phyloP scores from a whole-genome alignment of 2,888 invertebrate genomes.

The Myathropa florea region DNA sequence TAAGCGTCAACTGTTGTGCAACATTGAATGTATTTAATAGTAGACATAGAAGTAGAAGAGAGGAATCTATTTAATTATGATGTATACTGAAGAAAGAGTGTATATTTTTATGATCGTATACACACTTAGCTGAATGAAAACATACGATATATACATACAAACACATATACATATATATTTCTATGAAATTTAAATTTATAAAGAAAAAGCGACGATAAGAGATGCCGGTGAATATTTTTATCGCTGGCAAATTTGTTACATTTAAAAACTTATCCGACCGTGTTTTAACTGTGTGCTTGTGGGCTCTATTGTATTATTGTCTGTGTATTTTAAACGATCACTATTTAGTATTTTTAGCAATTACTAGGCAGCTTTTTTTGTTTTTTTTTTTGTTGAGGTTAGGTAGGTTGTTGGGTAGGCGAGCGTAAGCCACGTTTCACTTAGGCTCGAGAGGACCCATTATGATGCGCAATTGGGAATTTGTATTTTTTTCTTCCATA shows the following conservation, averaged over 20 bases:
- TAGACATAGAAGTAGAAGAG: constrained; percentile 34
- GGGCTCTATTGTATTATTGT: constrained; percentile 1
- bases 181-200: constrained; percentile 61
- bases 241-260: constrained; percentile 1
- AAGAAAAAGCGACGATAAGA: neutral
- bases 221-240: constrained; percentile 17
- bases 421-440: no score
- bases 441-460: no score
- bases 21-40: constrained; percentile 60
- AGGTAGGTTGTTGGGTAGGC: no score
- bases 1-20: constrained; percentile 69
- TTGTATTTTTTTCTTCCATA: no score
- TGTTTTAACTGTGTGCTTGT: neutral
- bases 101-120: constrained; percentile 57
- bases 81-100: constrained; percentile 21
- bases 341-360: neutral
- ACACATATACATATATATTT: constrained; percentile 59
- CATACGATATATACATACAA: constrained; percentile 22
- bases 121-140: constrained; percentile 47
- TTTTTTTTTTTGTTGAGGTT: neutral
- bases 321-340: neutral
- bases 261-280: neutral
- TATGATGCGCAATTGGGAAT: no score
- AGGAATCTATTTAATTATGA: constrained; percentile 50
- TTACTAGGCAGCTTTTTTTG: neutral